Base-by-base conservation (phyloP, 2,888 invertebrate genomes). In the Melieria picta region DNA sequence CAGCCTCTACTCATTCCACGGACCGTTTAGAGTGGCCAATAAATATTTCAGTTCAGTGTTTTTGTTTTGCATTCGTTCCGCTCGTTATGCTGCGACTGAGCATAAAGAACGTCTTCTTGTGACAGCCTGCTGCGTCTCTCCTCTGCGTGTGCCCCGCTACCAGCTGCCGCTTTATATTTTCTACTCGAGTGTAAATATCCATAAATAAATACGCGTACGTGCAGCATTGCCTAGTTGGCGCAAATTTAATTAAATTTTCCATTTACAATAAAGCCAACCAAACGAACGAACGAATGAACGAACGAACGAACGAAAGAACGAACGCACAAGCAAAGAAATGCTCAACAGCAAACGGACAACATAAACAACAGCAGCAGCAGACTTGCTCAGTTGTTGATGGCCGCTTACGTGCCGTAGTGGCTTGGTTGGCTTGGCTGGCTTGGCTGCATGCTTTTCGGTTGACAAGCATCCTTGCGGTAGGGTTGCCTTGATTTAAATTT, bases 191-290 rank as follows among this genome's bases (percentile, higher is more conserved):
- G 52, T 52, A 52, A 52, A 52, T 13, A 52, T n/a, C 11, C 52
- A 52, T 52, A 52, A 52, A 52, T 47, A 56, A 47, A 42, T 66
- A 16, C 6, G 43, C 48, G 42, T 58, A 48, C 58, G 47, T 66
- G 66, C 48, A 62, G 55, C 46, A 62, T 30, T 30, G 30, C 30
- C 30, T 30, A 30, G 30, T 30, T 30, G 30, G 30, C 61, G 61
- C 68, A 56, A 52, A 61, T 62, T 69, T 69, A 69, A 69, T 69
- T 69, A 69, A 69, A 69, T 69, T 69, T 69, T 69, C 68, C 68
- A 68, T 61, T 11, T 68, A 61, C 61, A 68, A 62, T 50, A 69
- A 69, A 46, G 61, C 60, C 68, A 52, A 55, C 7, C 16, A 43
- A 13, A 43, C 42, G 11, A 9, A 30, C 5, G 4, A 42, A 45